Evolutionary conservation across 2,113 vertebrate genomes (phyloP), one percentile per base, ranked within the genome.

Genomic region (Arenaria interpres): DNA sequence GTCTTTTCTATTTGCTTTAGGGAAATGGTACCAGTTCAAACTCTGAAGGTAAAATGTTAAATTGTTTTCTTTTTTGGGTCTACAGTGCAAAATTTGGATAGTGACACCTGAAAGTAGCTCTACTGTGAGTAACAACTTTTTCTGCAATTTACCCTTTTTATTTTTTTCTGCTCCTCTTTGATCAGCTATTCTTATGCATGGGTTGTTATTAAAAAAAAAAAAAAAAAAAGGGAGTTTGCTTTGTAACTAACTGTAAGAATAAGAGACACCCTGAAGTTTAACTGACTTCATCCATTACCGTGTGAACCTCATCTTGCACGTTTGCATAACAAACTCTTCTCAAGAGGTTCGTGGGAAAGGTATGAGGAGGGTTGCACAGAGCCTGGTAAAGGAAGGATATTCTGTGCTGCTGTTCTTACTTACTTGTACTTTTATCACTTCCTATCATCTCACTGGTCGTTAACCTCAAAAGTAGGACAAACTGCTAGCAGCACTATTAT

Each of bases 391-490:
- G 95, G 96, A 95, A 97, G 96, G 96, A 97, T 97, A 96, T 95
- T 94, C 68, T 76, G 50, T 68, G 72, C 84, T 94, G 95, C 88
- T 89, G 94, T 51, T 96, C 88, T 93, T 91, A 90, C 92, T 94
- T 68, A 76, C 73, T 95, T 89, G 37, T 73, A 54, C 23, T 46
- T 85, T 98, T 98, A 98, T 98, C 98, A 95, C 96, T 97, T 97
- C 98, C 96, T 97, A 96, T 80, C 96, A 98, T 98, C 97, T 91
- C 88, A 88, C 76, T 97, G 95, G 90, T 95, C 88, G 96, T 96
- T 94, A 90, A 97, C 96, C 97, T 97, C 96, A 97, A 88, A 98
- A 97, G 91, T 97, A 96, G 97, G 97, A 95, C 98, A 98, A 75
- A 92, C 95, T 91, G 92, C 91, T 92, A 84, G 35, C 50, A 85